These are phyloP conservation scores for Passerina amoena DNA, from an alignment of 2,113 vertebrate species.

Conservation along the genomic window DNA sequence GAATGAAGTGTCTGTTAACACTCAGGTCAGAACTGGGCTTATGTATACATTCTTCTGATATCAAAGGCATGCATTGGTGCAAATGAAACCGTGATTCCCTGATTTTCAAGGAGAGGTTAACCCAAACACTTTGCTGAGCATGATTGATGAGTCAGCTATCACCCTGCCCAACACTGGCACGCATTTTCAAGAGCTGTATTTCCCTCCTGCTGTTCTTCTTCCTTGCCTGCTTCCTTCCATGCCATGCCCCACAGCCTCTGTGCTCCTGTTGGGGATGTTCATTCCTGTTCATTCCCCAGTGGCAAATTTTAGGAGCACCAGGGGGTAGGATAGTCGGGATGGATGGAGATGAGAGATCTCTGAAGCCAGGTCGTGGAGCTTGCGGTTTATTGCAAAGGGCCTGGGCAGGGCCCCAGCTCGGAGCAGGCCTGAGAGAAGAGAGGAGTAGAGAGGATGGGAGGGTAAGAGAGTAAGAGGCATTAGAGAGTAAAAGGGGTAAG, in stretches of 20 bases:
- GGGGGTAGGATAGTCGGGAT: too few species aligned
- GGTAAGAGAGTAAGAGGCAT: too few species aligned
- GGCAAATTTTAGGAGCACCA: not conserved
- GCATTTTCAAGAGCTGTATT: not conserved
- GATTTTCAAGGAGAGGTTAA: not conserved
- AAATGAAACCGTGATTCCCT: not conserved
- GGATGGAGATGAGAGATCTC: too few species aligned
- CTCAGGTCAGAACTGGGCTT: not conserved
- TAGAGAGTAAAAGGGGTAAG: too few species aligned
- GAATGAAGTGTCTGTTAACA: not conserved
- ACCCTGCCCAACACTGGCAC: not conserved
- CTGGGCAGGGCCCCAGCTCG: too few species aligned
- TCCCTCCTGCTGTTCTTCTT: not conserved
- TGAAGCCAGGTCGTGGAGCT: too few species aligned
- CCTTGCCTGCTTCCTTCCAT: not conserved
- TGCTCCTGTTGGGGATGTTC: not conserved
- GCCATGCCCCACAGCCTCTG: fast-evolving
- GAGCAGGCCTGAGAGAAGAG: too few species aligned
- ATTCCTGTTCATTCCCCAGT: not conserved
- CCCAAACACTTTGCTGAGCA: not conserved
- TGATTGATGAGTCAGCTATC: not conserved
- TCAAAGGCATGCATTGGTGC: not conserved
- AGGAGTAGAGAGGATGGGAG: too few species aligned
- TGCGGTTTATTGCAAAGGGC: too few species aligned
- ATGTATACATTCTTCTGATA: not conserved